Conservation (phyloP, 2,113 vertebrate species). For the Corynorhinus townsendii region DNA sequence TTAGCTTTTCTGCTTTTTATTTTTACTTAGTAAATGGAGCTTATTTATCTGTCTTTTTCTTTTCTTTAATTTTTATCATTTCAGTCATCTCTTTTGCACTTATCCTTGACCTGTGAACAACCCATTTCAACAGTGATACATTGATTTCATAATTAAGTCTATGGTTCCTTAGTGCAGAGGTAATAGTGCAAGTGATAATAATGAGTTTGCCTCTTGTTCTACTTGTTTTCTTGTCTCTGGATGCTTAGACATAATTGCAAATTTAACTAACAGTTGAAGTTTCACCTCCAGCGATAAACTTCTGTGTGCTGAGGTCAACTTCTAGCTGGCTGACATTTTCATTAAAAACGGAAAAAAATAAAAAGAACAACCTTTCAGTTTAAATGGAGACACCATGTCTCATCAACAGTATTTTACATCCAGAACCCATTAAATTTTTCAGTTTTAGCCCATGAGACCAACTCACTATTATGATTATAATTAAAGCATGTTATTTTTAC, state of each 20-base stretch:
- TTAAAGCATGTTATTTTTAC: neutral
- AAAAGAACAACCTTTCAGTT: neutral
- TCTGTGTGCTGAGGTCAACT: neutral
- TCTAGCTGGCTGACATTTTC: conserved; percentile 22
- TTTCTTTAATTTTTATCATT: neutral
- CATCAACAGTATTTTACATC: neutral
- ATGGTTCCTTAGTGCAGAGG: neutral
- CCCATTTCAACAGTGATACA: neutral
- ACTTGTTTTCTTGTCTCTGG: conserved; percentile 1
- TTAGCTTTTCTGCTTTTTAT: neutral
- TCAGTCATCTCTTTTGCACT: neutral
- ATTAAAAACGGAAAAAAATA: neutral
- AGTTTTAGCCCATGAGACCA: neutral
- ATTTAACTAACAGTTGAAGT: neutral
- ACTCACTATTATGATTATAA: neutral
- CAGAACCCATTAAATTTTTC: neutral
- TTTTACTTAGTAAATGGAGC: neutral
- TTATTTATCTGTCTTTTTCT: neutral
- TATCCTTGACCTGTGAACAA: neutral
- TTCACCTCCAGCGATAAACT: neutral
- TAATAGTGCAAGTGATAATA: conserved; percentile 13
- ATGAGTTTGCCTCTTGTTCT: neutral
- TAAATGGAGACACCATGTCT: neutral
- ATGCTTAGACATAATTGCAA: conserved; percentile 4
- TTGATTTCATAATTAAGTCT: conserved; percentile 37